phyloP scores from a whole-genome alignment of 2,113 vertebrate species.

The Percopsis transmontana region DNA sequence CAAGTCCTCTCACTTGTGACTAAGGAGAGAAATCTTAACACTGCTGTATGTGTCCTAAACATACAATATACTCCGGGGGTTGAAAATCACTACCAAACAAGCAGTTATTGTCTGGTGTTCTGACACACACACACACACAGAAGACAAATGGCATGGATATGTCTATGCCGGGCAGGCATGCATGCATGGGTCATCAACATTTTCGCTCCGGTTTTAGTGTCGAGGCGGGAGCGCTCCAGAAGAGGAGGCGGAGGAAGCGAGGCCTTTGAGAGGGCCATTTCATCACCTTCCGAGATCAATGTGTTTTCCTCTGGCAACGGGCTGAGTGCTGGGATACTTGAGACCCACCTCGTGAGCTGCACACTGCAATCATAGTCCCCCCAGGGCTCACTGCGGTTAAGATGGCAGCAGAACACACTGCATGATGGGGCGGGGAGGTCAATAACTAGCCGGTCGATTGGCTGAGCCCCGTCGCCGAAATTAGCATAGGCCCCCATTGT shows the following conservation, averaged over 20 bases:
- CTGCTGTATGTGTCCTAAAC: background rate
- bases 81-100: slow-evolving; percentile 34
- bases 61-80: background rate
- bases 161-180: slow-evolving; percentile 29
- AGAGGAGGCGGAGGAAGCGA: slow-evolving; percentile 39
- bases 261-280: slow-evolving; percentile 69
- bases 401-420: slow-evolving; percentile 62
- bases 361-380: slow-evolving; percentile 65
- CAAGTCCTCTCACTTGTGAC: slow-evolving; percentile 5
- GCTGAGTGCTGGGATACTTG: slow-evolving; percentile 61
- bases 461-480: slow-evolving; percentile 56
- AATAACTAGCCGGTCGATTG: slow-evolving; percentile 69
- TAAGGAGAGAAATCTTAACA: background rate
- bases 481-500: slow-evolving; percentile 42
- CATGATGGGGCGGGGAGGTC: slow-evolving; percentile 53
- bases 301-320: slow-evolving; percentile 68
- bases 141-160: slow-evolving; percentile 48
- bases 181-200: slow-evolving; percentile 42
- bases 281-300: slow-evolving; percentile 77
- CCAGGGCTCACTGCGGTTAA: slow-evolving; percentile 57
- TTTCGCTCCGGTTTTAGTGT: slow-evolving; percentile 49
- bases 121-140: slow-evolving; percentile 7
- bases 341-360: slow-evolving; percentile 57
- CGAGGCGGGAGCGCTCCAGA: slow-evolving; percentile 45
- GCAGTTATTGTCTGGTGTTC: slow-evolving; percentile 18